Base-by-base conservation (phyloP, 2,113 vertebrate genomes). In the Pteruthius melanotis region DNA sequence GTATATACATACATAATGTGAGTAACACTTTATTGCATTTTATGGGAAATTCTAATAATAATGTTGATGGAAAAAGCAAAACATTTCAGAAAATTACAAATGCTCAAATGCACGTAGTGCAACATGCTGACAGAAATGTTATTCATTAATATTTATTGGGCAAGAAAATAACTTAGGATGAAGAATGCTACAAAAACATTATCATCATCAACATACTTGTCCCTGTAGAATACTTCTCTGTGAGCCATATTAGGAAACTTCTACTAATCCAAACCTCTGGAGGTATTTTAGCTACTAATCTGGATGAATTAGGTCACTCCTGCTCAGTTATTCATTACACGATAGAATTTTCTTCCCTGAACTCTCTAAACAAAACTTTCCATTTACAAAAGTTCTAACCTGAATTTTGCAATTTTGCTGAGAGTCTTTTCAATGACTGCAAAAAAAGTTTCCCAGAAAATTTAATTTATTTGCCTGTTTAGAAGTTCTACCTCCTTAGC, bases 251-350 rank as follows among this genome's bases (percentile, higher is more conserved):
- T 59, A 90, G 59, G 28, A 80, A 87, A 85, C 52, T 52, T 83
- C 19, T 23, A 87, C 84, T 90, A 90, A 95, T 86, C 87, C 95
- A 97, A 77, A 72, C 59, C 78, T 85, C 87, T 52, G 45, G 63
- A 80, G 60, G 63, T 68, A 77, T 77, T 91, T 87, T 63, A 81
- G 42, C 68, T 56, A 54, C 63, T 74, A 47, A 88, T 37, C 63
- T 86, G 90, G 54, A 91, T 74, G 68, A 95, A 88, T 56, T 77
- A 69, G 63, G 59, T 69, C 60, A 77, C n/a, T 93, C 70, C 39
- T 76, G 40, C 57, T 88, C 78, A 61, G 45, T 45, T 69, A 68
- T 33, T 89, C 56, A 35, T 44, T 68, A 70, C 9, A 13, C 1
- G 5, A 83, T 39, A 64, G 40, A 87, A 61, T 74, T 65, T 80